Evolutionary conservation across 2,888 invertebrate genomes (phyloP), one percentile per base, ranked within the genome.

Genomic region (Andrena fulva): DNA sequence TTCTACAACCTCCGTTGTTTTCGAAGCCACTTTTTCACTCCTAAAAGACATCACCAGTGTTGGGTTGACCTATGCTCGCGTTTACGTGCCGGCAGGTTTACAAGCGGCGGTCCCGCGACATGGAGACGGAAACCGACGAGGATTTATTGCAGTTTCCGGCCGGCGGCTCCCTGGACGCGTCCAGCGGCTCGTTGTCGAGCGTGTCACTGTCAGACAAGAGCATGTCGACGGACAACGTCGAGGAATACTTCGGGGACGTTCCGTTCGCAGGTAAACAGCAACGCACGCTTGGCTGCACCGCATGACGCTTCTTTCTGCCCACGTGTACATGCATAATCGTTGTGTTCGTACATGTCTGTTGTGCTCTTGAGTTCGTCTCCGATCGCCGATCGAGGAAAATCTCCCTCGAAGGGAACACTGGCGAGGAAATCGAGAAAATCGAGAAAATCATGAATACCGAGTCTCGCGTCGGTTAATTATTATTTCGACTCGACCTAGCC

Each of bases 211-310:
- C 96, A 78, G 96, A 98, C 93, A 95, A 95, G 92, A 97, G 97
- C 92, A 97, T 97, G 87, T 97, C 97, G 87, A 96, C 97, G 6
- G 98, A 98, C 94, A 97, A 97, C 95, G 97, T 97, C 79, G 97
- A 98, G 94, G 97, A 98, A 94, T 97, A 96, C 94, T 96, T 97
- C 86, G 96, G 97, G 82, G 98, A 98, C 93, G 96, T 97, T 84
- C 98, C 98, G 84, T 98, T 98, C 95, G 98, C 98, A 94, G 98
- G 98, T 97, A 94, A 96, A 93, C 93, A 92, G 90, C 94, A 93
- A 92, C 93, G 92, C 90, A 93, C 93, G 93, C 94, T 94, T 94
- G 93, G 93, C 93, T 94, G 94, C 93, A 94, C 94, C 93, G 94
- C 94, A 94, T 94, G 94, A 94, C 92, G 94, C 94, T 94, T 94